These are phyloP conservation scores for Ursus arctos DNA, from an alignment of 2,113 vertebrate genomes.

Conservation along the genomic window DNA sequence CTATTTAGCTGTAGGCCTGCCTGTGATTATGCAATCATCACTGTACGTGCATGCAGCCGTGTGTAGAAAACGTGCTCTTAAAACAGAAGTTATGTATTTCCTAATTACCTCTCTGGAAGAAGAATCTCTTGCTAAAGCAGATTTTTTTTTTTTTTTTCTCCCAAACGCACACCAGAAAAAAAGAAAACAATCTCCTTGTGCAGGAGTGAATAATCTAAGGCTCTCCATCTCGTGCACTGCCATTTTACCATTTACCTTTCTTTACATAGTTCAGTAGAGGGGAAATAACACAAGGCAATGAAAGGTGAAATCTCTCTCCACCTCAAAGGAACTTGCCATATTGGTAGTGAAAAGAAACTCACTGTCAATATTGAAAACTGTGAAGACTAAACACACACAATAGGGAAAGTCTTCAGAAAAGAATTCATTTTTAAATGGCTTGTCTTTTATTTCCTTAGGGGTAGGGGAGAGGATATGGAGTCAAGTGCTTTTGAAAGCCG, in stretches of 20 bases:
- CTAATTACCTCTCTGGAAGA: constrained; percentile 66
- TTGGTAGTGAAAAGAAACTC: constrained; percentile 71
- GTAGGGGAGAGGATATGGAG: not conserved
- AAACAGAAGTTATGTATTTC: constrained; percentile 60
- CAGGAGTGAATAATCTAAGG: constrained; percentile 56
- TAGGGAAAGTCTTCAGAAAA: constrained; percentile 46
- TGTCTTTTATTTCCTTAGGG: constrained; percentile 72
- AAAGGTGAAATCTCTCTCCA: constrained; percentile 76
- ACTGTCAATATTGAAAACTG: constrained; percentile 55
- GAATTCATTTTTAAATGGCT: constrained; percentile 66
- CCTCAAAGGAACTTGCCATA: constrained; percentile 59
- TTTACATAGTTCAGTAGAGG: constrained; percentile 66
- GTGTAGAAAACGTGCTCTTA: constrained; percentile 49
- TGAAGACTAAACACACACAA: constrained; percentile 63
- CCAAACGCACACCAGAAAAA: not conserved
- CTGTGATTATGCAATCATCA: constrained; percentile 48
- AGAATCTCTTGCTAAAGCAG: constrained; percentile 48
- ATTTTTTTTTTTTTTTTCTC: accelerated
- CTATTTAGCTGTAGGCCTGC: not conserved
- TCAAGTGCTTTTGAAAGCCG: constrained; percentile 50
- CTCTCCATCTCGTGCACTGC: not conserved
- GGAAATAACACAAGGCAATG: constrained; percentile 67
- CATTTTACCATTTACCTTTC: constrained; percentile 67
- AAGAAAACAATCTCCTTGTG: not conserved
- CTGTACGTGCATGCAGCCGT: not conserved